These are phyloP conservation scores for Cathartes aura DNA, from an alignment of 2,113 vertebrate species.

Conservation along the genomic window DNA sequence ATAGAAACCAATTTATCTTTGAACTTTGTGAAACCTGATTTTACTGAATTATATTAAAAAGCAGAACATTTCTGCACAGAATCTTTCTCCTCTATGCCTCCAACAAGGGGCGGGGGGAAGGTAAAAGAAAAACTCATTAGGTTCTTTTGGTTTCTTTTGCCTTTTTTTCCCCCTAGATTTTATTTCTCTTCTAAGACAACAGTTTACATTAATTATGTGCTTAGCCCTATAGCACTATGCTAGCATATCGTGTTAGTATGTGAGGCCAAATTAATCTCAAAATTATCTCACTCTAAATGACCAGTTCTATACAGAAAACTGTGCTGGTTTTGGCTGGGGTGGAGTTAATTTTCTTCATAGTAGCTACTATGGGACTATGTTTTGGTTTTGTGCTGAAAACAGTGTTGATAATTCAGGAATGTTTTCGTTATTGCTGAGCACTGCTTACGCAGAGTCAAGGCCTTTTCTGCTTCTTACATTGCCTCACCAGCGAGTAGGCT, in stretches of 20 bases:
- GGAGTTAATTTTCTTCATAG: background rate
- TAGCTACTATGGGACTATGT: background rate
- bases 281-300: background rate
- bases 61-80: background rate
- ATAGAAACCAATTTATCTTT: background rate
- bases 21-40: background rate
- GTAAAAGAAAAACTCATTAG: background rate
- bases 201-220: background rate
- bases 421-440: background rate
- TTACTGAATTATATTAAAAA: background rate
- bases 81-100: background rate
- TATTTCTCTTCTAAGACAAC: background rate
- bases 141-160: accelerated
- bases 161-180: background rate
- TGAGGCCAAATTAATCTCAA: background rate
- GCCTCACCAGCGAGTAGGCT: background rate
- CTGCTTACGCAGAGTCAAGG: background rate
- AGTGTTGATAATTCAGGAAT: background rate
- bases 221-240: background rate
- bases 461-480: background rate
- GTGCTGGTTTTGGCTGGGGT: background rate
- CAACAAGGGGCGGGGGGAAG: accelerated
- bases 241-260: background rate
- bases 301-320: background rate
- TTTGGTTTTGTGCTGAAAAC: background rate